Conservation (phyloP, 2,888 invertebrate genomes). For the Cheilosia soror region DNA sequence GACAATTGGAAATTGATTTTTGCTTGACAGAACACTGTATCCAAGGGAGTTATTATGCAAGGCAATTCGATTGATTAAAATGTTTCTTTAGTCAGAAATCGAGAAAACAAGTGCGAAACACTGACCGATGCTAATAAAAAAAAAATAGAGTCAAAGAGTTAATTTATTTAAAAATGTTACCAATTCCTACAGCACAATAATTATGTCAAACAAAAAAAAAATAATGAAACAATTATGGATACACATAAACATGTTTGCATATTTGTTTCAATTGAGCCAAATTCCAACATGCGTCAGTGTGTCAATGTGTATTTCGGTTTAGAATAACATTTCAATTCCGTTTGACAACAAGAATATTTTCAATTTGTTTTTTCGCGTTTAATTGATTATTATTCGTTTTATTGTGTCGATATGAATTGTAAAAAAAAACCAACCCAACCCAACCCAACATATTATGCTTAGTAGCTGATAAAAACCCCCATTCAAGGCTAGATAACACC, state of each 20-base stretch:
- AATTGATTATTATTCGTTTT: slow-evolving; percentile 53
- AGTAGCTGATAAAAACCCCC: slow-evolving; percentile 15
- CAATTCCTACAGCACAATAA: slow-evolving; percentile 25
- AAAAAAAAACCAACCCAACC: no score
- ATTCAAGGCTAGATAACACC: slow-evolving; percentile 34
- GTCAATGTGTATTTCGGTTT: neutral
- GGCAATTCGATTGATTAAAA: no score
- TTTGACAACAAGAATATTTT: slow-evolving; percentile 34
- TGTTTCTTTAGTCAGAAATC: no score
- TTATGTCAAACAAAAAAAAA: slow-evolving; percentile 45
- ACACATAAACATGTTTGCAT: slow-evolving; percentile 20
- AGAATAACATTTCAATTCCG: slow-evolving; percentile 12
- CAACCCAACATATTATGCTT: no score
- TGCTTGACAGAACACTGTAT: no score
- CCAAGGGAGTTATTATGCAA: no score
- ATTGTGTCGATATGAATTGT: slow-evolving; percentile 38
- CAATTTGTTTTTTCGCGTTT: neutral
- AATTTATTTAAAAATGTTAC: slow-evolving; percentile 16
- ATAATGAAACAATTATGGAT: slow-evolving; percentile 27
- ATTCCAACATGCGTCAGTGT: neutral
- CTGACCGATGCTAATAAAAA: neutral
- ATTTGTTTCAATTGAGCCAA: slow-evolving; percentile 46
- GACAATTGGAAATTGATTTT: no score
- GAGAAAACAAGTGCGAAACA: neutral
- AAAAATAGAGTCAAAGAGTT: slow-evolving; percentile 3